Conservation (phyloP, 2,797 vertebrate species). For the Gila robusta region DNA sequence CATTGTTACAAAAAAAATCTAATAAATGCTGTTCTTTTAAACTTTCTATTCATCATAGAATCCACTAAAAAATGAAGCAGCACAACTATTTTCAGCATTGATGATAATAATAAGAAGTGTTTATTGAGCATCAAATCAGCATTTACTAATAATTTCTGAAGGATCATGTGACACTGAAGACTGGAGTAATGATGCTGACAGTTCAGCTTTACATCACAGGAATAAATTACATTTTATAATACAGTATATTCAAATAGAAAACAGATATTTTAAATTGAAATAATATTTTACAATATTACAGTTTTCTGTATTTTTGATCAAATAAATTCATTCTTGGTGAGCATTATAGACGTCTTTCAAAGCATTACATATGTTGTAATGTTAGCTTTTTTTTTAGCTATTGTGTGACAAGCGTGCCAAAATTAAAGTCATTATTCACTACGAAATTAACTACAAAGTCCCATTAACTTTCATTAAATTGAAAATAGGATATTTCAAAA, state of each 20-base stretch:
- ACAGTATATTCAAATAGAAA: no score
- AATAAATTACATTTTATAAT: background rate
- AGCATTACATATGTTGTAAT: background rate
- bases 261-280: background rate
- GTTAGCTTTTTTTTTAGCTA: background rate
- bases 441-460: background rate
- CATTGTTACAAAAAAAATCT: background rate
- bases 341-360: background rate
- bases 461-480: background rate
- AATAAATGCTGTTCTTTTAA: background rate
- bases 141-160: background rate
- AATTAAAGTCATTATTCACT: background rate
- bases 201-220: background rate
- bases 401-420: background rate
- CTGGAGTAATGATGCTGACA: background rate
- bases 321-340: background rate
- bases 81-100: background rate
- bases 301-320: background rate
- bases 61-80: background rate
- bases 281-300: background rate
- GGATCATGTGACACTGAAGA: background rate
- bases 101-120: background rate
- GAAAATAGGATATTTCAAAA: background rate
- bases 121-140: background rate
- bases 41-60: background rate